These are phyloP conservation scores for Trichomycterus rosablanca DNA, from an alignment of 2,113 vertebrate species.

Conservation along the genomic window DNA sequence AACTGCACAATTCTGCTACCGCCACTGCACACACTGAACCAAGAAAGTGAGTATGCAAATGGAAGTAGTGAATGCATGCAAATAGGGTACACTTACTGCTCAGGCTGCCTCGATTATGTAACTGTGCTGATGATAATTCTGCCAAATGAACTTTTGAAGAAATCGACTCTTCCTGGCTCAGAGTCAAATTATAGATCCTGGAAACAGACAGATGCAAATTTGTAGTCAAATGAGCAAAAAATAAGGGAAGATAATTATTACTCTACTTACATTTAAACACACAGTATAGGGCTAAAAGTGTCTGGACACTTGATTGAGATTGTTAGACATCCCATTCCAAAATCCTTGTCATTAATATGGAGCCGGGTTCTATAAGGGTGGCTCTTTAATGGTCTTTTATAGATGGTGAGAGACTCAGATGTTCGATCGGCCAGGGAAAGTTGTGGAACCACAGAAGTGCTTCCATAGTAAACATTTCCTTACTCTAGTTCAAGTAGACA, in stretches of 20 bases:
- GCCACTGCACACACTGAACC: neutral
- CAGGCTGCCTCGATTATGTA: conserved; percentile 1
- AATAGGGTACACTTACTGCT: conserved; percentile 24
- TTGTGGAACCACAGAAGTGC: no score
- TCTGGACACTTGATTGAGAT: no score
- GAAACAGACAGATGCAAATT: conserved; percentile 7
- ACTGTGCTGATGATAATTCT: conserved; percentile 12
- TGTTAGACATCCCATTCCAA: no score
- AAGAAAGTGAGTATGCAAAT: conserved; percentile 27
- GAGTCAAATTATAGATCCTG: neutral
- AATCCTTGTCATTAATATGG: no score
- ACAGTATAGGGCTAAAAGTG: no score
- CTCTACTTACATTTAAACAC: neutral
- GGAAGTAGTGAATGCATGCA: conserved; percentile 15
- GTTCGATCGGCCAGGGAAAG: no score
- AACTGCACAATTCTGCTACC: conserved; percentile 15
- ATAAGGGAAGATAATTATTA: neutral
- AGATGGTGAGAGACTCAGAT: no score
- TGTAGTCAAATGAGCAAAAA: neutral
- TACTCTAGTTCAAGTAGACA: no score
- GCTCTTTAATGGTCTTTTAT: no score
- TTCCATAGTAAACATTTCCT: no score
- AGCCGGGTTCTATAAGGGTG: no score
- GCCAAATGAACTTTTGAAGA: conserved; percentile 18
- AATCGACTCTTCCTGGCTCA: neutral